phyloP scores from a whole-genome alignment of 2,113 vertebrate genomes.

The Caracal caracal region DNA sequence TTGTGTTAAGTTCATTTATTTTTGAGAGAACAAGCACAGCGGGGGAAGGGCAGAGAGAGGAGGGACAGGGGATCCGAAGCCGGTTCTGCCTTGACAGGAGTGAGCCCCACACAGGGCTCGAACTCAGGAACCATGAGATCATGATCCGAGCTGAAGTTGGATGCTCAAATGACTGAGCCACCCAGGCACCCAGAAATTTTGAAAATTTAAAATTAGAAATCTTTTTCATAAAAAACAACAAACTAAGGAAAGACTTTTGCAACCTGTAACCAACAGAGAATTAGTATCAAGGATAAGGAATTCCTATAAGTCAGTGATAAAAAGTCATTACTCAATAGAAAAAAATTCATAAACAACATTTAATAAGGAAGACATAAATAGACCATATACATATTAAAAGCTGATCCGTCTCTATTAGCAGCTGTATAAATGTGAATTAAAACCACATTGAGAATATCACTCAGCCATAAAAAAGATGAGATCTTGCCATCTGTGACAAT shows the following conservation, averaged over 20 bases:
- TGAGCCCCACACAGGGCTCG: no score
- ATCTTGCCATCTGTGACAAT: not conserved
- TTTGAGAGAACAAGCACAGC: no score
- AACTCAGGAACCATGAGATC: no score
- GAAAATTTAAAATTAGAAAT: not conserved
- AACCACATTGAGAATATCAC: not conserved
- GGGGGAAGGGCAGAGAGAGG: no score
- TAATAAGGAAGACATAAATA: not conserved
- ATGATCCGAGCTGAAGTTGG: no score
- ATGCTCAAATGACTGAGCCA: no score
- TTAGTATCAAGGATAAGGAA: not conserved
- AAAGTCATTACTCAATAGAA: not conserved
- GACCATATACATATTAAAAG: not conserved
- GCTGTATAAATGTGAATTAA: conserved; percentile 13
- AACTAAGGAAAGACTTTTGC: not conserved
- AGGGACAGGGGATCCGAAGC: no score
- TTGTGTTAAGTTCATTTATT: not conserved
- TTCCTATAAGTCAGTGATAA: not conserved
- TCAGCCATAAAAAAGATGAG: not conserved
- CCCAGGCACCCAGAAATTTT: not conserved
- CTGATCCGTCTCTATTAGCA: not conserved
- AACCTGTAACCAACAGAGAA: not conserved
- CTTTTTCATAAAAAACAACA: not conserved
- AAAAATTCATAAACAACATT: not conserved
- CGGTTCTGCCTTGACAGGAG: no score